Base-by-base conservation (phyloP, 2,113 vertebrate species). In the Phoxinus phoxinus region DNA sequence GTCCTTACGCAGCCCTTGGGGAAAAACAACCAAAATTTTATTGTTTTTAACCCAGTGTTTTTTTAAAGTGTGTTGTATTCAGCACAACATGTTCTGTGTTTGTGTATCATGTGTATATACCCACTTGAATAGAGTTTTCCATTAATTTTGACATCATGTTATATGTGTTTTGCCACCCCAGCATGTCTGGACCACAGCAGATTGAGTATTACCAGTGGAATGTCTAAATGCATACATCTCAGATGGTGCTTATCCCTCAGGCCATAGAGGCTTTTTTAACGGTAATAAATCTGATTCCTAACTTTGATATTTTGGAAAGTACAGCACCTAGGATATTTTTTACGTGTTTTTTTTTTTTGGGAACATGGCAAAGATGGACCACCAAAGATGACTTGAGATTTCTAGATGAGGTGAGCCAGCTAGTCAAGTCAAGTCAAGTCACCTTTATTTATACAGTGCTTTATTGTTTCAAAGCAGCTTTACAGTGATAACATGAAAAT, bases 271-370 rank as follows among this genome's bases (percentile, higher is more conserved):
- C 30, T 58, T 30, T 79, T 87, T 85, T 53, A 74, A 27, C 9
- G 32, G 53, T 30, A 27, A 13, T 74, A 48, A 59, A 84, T 84
- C 67, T 53, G 53, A 84, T 56, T 79, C 0, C 9, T 44, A 53
- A 21, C 67, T 87, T 85, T 87, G 56, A 85, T 74, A 25, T 65
- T 25, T 21, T 65, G 12, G n/a, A 56, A 74, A 79, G 51, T 37
- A 19, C 13, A 53, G 15, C 46, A 25, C 5, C 48, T n/a, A 32
- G 3, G 35, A n/a, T n/a, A 44, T 65, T 71, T 71, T 73, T 78
- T 11, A n/a, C 3, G 4, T 56, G 32, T 85, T 56, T 46, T 85
- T 84, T 56, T 46, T 83, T 37, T 37, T 37, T 56, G 12, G 12
- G 27, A 80, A 75, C 30, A n/a, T 75, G 32, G 53, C n/a, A 61